Evolutionary conservation across 2,888 invertebrate genomes (phyloP), one percentile per base, ranked within the genome.

Genomic region (Scaptodrosophila latifasciaeformis): DNA sequence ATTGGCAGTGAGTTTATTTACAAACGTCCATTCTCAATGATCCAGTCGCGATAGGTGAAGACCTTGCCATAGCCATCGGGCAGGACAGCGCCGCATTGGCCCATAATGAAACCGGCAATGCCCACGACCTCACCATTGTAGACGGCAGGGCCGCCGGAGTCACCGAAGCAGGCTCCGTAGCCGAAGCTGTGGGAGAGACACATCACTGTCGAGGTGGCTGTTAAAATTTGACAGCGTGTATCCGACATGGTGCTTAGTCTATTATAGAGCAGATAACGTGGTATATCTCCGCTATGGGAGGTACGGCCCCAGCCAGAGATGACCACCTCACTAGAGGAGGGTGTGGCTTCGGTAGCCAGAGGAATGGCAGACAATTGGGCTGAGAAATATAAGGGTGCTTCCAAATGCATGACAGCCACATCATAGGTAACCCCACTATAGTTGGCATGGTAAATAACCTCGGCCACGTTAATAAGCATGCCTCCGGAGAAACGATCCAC

Each of bases 131-230:
- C 63, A 0, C 61, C 62, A 9, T 78, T 65, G 12, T 64, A 75
- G 2, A 82, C 52, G 2, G 84, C 82, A 18, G 82, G 82, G 34
- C 83, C 83, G 15, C 83, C 84, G 5, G 81, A 83, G 52, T 84
- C 84, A 12, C 83, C 84, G 34, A 70, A 69, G 57, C 83, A 84
- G 24, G 79, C 82, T 10, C 83, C 83, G 57, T 82, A 70, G 37
- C 56, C 62, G 2, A 17, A 10, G 1, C 43, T 30, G 46, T 82
- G 82, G 5, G 63, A 74, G 58, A 82, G 54, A 7, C 82, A 82
- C 2, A 82, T 49, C 37, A 81, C 47, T 7, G 49, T 56, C 3
- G 65, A 62, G 9, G 34, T 62, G 29, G 35, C 51, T 45, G 67
- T 56, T 29, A 49, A 18, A 1, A 46, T 30, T 1, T 15, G 34